These are phyloP conservation scores for Leptinotarsa lineolata DNA, from an alignment of 1,140 invertebrate genomes.

Conservation along the genomic window DNA sequence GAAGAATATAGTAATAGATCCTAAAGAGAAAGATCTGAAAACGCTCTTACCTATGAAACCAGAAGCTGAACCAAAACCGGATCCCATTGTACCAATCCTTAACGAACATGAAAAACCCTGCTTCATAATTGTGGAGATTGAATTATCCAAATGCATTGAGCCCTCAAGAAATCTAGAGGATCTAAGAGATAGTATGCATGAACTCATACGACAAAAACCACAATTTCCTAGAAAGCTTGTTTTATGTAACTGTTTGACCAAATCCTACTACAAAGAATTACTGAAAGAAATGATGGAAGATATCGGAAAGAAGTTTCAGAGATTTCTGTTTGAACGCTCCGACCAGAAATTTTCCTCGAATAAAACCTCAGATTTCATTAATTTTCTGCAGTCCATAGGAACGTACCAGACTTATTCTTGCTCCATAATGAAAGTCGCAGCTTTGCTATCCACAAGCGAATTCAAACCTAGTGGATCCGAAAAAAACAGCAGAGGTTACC, in stretches of 20 bases:
- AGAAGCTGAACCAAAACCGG: constrained; percentile 25
- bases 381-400: constrained; percentile 40
- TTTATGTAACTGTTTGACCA: neutral
- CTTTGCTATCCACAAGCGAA: constrained; percentile 36
- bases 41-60: neutral
- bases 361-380: constrained; percentile 34
- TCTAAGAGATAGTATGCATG: constrained; percentile 25
- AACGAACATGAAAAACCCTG: constrained; percentile 43
- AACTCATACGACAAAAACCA: neutral
- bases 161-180: constrained; percentile 41
- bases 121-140: constrained; percentile 47
- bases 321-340: neutral
- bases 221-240: neutral
- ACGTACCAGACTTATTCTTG: constrained; percentile 42
- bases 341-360: constrained; percentile 19
- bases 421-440: constrained; percentile 35
- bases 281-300: constrained; percentile 25
- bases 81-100: constrained; percentile 44
- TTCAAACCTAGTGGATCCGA: constrained; percentile 31
- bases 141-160: constrained; percentile 41
- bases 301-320: constrained; percentile 21
- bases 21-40: neutral
- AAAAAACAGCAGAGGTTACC: constrained; percentile 31
- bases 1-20: neutral
- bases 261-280: neutral